phyloP scores from a whole-genome alignment of 37 sponge, comb jelly and placozoan species.

The Aplysina aerophoba region DNA sequence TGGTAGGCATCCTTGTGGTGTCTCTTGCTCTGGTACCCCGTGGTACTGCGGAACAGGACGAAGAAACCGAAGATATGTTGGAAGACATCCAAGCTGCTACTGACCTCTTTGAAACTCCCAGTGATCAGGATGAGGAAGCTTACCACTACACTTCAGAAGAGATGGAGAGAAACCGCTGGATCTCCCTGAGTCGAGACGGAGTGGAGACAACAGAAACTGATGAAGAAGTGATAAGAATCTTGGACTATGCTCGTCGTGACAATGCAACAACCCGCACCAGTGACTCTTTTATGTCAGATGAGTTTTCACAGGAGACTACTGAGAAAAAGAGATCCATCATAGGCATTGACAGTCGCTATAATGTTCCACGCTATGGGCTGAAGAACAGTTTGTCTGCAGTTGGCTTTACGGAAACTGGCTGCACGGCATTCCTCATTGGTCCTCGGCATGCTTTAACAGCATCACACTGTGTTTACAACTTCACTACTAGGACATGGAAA shows the following conservation, averaged over 20 bases:
- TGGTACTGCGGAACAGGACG: neutral
- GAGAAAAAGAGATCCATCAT: conserved; percentile 7
- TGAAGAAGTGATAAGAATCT: too few relatives aligned
- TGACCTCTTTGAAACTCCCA: neutral
- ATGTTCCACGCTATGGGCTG: conserved; percentile 2
- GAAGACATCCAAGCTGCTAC: neutral
- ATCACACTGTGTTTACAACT: conserved; percentile 24
- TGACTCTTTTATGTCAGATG: neutral
- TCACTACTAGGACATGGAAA: neutral
- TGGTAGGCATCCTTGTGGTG: conserved; percentile 4
- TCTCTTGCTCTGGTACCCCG: neutral
- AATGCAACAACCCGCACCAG: too few relatives aligned
- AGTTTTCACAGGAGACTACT: neutral
- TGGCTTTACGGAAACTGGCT: conserved; percentile 6
- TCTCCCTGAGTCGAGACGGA: too few relatives aligned
- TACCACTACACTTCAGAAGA: too few relatives aligned
- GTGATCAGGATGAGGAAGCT: neutral
- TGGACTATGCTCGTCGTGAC: too few relatives aligned
- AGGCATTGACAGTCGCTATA: conserved; percentile 18
- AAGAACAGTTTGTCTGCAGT: neutral
- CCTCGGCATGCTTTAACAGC: conserved; percentile 26
- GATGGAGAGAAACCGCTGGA: too few relatives aligned
- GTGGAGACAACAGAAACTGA: too few relatives aligned
- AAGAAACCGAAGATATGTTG: neutral
- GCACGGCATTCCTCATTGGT: conserved; percentile 35